Conservation (phyloP, 2,797 vertebrate genomes). For the Thalassophryne amazonica region DNA sequence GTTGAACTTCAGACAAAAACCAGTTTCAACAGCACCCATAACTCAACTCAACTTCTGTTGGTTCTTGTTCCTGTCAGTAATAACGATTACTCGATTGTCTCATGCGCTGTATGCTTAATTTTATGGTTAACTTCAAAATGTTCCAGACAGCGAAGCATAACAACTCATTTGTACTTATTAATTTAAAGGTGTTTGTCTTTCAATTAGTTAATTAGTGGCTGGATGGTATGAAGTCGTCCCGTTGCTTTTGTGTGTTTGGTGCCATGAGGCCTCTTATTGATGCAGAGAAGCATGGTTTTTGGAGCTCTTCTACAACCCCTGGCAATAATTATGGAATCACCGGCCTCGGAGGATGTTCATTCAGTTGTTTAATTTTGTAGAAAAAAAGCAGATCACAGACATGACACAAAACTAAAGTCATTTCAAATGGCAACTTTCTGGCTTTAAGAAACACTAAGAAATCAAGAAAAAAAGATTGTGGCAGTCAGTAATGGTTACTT, state of each 20-base stretch:
- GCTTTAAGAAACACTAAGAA: too few relatives aligned
- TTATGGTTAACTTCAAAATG: constrained; percentile 50
- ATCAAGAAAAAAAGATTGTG: too few relatives aligned
- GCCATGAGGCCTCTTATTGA: constrained; percentile 62
- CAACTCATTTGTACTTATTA: constrained; percentile 42
- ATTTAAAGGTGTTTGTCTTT: constrained; percentile 54
- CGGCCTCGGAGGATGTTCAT: too few relatives aligned
- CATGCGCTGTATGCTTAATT: constrained; percentile 57
- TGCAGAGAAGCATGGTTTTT: constrained; percentile 43
- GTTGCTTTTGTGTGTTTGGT: constrained; percentile 36
- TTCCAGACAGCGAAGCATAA: constrained; percentile 41
- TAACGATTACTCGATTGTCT: too few relatives aligned
- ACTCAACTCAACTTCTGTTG: constrained; percentile 52
- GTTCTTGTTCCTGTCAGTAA: constrained; percentile 32
- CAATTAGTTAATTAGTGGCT: constrained; percentile 68
- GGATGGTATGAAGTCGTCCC: constrained; percentile 63
- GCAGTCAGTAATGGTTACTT: too few relatives aligned
- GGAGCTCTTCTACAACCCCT: constrained; percentile 23
- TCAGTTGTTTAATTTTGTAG: too few relatives aligned
- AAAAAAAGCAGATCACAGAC: too few relatives aligned
- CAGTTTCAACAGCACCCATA: constrained; percentile 15
- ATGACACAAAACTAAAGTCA: too few relatives aligned
- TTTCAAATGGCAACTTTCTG: too few relatives aligned
- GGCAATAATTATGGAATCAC: too few relatives aligned
- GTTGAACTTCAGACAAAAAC: constrained; percentile 9